phyloP scores from a whole-genome alignment of 2,797 vertebrate genomes.

The Malacoctenus gilli region DNA sequence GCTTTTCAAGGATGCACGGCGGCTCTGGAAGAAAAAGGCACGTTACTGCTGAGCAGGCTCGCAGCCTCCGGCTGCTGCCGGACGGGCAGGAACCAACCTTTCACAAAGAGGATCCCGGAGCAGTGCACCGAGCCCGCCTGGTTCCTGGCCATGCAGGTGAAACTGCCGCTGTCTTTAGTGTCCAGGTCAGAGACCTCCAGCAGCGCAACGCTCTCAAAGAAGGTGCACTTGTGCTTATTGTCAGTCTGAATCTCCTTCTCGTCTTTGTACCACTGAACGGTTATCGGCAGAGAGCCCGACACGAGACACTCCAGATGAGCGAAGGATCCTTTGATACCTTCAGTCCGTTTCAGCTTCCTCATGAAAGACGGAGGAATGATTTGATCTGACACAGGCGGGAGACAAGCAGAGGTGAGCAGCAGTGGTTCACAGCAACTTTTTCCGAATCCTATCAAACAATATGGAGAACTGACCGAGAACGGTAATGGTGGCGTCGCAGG shows the following conservation, averaged over 20 bases:
- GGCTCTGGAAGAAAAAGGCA: constrained; percentile 84
- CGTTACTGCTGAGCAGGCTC: constrained; percentile 1
- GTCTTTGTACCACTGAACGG: constrained; percentile 93
- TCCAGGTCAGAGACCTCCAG: constrained; percentile 92
- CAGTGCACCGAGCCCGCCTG: constrained; percentile 92
- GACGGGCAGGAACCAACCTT: constrained; percentile 84
- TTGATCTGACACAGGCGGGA: constrained; percentile 86
- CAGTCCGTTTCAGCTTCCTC: constrained; percentile 93
- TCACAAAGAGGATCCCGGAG: constrained; percentile 89
- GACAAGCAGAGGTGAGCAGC: constrained; percentile 31
- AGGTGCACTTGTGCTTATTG: constrained; percentile 93
- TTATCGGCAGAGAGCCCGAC: constrained; percentile 95
- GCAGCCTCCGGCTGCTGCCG: not conserved
- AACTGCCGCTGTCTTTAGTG: constrained; percentile 88
- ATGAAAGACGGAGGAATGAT: constrained; percentile 97
- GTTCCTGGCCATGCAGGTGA: constrained; percentile 94
- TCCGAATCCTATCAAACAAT: not conserved
- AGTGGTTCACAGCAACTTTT: not conserved
- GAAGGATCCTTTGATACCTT: constrained; percentile 95
- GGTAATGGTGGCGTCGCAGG: constrained; percentile 89
- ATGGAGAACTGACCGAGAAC: constrained; percentile 88
- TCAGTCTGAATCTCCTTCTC: constrained; percentile 88
- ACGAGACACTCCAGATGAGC: constrained; percentile 94
- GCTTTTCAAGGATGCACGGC: constrained; percentile 91
- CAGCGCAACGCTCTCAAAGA: constrained; percentile 95